Evolutionary conservation across 1,140 invertebrate genomes (phyloP).

Genomic region (Reticulitermes speratus): DNA sequence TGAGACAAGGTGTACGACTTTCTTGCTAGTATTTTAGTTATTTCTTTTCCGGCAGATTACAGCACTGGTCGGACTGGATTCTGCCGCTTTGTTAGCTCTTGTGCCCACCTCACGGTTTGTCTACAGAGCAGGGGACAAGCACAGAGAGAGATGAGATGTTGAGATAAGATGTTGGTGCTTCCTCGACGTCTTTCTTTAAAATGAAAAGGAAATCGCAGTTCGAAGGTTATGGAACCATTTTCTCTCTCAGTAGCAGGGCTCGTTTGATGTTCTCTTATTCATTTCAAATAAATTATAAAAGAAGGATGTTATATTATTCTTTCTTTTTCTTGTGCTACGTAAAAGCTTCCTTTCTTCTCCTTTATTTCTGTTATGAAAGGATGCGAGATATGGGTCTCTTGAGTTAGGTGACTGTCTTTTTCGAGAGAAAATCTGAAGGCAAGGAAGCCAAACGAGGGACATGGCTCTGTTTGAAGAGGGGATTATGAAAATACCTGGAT

Average conservation of each 20-base stretch:
- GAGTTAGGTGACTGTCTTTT: not conserved
- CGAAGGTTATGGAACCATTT: not conserved
- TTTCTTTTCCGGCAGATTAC: not conserved
- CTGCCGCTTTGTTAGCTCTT: not conserved
- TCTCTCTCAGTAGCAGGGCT: not conserved
- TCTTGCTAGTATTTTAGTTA: not conserved
- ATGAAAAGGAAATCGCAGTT: not conserved
- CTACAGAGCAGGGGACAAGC: not conserved
- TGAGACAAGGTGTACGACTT: not conserved
- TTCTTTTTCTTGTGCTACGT: not conserved
- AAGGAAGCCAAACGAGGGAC: not conserved
- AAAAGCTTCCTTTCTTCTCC: not conserved
- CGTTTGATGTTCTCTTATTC: not conserved
- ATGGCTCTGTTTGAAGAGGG: not conserved
- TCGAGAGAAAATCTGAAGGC: not conserved
- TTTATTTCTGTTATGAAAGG: not conserved
- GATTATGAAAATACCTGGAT: not conserved
- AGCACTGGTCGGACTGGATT: not conserved
- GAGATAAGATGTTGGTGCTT: not conserved
- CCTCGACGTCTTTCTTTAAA: not conserved
- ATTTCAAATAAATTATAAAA: conserved; percentile 19
- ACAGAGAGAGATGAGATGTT: not conserved
- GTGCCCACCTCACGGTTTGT: not conserved
- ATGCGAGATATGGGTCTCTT: not conserved
- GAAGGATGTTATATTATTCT: not conserved